Percentiles rank a stretch among this genome's conserved stretches.
Conservation (phyloP, 2,888 invertebrate genomes). For the Lepidochrysops patricia region DNA sequence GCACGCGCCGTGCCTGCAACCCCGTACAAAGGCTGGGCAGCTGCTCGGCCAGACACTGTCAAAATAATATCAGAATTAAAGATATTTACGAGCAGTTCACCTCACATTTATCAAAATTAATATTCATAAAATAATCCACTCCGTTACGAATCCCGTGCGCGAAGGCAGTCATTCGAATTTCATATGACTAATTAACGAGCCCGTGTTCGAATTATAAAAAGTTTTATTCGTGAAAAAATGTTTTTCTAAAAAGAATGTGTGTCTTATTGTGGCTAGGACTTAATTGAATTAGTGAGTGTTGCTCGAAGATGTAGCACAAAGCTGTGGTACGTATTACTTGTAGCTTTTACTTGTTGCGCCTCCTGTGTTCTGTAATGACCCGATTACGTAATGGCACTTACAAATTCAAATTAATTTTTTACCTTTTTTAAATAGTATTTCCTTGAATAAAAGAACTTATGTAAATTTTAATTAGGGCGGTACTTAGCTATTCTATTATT, state of each 20-base stretch:
- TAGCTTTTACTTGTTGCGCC: slow-evolving; percentile 61
- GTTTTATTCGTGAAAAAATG: slow-evolving; percentile 12
- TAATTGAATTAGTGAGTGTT: slow-evolving; percentile 35
- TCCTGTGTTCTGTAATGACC: slow-evolving; percentile 32
- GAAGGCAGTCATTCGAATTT: slow-evolving; percentile 1
- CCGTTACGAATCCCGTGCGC: background rate
- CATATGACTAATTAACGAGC: slow-evolving; percentile 11
- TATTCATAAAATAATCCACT: background rate
- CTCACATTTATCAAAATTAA: slow-evolving; percentile 2
- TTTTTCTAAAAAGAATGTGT: slow-evolving; percentile 32
- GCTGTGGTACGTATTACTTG: slow-evolving; percentile 44
- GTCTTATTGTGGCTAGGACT: slow-evolving; percentile 33
- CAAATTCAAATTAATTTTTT: slow-evolving; percentile 11
- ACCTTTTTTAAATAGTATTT: slow-evolving; percentile 34
- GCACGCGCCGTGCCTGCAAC: slow-evolving; percentile 45
- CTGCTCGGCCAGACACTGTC: slow-evolving; percentile 52
- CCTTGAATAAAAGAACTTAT: background rate
- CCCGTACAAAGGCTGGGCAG: slow-evolving; percentile 59
- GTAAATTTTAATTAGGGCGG: background rate
- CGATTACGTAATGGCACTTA: slow-evolving; percentile 49
- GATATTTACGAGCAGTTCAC: slow-evolving; percentile 36
- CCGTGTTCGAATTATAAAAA: slow-evolving; percentile 9
- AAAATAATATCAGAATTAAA: slow-evolving; percentile 54
- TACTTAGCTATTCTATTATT: background rate
- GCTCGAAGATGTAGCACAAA: slow-evolving; percentile 47